A percentile compares a stretch with the other conserved stretches of the same genome.
phyloP scores from a whole-genome alignment of 2,888 invertebrate species.

The Zele albiditarsus region DNA sequence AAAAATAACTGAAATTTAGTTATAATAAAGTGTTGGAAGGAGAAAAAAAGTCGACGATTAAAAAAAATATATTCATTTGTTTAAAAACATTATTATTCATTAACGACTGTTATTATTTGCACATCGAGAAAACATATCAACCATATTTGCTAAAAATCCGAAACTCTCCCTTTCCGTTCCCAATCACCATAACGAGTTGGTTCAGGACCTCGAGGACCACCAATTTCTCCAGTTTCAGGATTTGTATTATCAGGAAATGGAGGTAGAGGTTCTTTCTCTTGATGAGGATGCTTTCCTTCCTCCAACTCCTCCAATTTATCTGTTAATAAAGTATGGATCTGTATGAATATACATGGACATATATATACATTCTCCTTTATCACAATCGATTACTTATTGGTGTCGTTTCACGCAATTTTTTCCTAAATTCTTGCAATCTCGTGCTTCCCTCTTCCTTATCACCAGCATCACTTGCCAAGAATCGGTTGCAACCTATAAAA shows the following conservation, averaged over 20 bases:
- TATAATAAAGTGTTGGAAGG: not conserved
- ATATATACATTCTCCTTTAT: too few species aligned
- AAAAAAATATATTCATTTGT: not conserved
- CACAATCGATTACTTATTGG: constrained; percentile 70
- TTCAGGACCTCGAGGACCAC: constrained; percentile 97
- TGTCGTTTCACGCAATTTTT: constrained; percentile 81
- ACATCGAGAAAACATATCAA: constrained; percentile 4
- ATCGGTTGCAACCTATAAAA: constrained; percentile 47
- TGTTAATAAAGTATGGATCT: constrained; percentile 7
- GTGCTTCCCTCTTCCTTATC: constrained; percentile 72
- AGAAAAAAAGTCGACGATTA: not conserved
- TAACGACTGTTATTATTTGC: constrained; percentile 1
- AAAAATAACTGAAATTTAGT: not conserved
- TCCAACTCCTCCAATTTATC: constrained; percentile 84
- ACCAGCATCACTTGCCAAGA: constrained; percentile 54
- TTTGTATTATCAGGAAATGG: constrained; percentile 91
- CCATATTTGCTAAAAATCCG: constrained; percentile 85
- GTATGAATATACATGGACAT: not conserved
- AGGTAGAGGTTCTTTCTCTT: constrained; percentile 87
- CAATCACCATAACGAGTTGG: constrained; percentile 99
- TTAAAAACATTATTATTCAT: constrained; percentile 4
- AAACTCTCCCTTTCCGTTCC: constrained; percentile 97
- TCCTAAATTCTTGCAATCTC: constrained; percentile 81
- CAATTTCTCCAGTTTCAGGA: constrained; percentile 94
- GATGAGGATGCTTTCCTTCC: constrained; percentile 80